These are phyloP conservation scores for Trachymyrmex septentrionalis DNA, from an alignment of 1,140 invertebrate genomes.

Conservation along the genomic window DNA sequence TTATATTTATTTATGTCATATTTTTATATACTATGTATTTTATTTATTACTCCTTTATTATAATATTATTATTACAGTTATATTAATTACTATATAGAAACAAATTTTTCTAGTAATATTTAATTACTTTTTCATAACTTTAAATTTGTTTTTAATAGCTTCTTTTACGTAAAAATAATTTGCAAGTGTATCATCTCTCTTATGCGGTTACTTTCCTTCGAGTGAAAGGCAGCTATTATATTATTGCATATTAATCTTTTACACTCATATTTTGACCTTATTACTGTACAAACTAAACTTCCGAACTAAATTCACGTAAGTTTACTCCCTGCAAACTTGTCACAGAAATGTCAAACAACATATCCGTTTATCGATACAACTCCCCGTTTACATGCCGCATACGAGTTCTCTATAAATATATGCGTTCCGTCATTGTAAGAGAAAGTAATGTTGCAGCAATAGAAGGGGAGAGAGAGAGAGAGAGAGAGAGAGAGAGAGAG, in stretches of 20 bases:
- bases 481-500: background rate
- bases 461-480: slow-evolving; percentile 18
- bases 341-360: slow-evolving; percentile 51
- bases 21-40: background rate
- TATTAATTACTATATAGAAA: background rate
- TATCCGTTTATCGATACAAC: slow-evolving; percentile 3
- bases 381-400: slow-evolving; percentile 56
- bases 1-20: background rate
- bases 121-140: background rate
- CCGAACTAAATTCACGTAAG: background rate
- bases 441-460: slow-evolving; percentile 67
- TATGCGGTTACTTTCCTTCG: background rate
- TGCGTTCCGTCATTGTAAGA: slow-evolving; percentile 57
- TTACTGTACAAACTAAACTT: slow-evolving; percentile 15
- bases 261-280: background rate
- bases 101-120: background rate
- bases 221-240: background rate
- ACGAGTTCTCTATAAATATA: slow-evolving; percentile 68
- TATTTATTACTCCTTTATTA: background rate
- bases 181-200: background rate
- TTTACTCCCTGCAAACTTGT: slow-evolving; percentile 46
- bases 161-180: background rate
- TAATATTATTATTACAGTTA: slow-evolving; percentile 2
- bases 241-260: slow-evolving; percentile 18
- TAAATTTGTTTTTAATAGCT: background rate